phyloP scores from a whole-genome alignment of 2,113 vertebrate genomes.

The Hemibagrus wyckioides region DNA sequence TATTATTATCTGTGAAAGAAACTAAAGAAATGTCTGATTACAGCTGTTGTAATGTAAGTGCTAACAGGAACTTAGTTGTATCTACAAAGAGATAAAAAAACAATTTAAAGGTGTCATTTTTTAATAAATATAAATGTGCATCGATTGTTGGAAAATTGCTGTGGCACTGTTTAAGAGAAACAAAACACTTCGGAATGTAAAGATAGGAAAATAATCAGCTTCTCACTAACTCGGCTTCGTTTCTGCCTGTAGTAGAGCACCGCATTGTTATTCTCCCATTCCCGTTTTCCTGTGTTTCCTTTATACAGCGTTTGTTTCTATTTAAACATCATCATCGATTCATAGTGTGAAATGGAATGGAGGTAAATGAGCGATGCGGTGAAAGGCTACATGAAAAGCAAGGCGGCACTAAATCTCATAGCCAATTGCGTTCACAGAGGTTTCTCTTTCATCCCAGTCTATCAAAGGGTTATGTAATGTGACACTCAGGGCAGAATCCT shows the following conservation, averaged over 20 bases:
- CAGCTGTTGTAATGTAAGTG: neutral
- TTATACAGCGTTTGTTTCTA: neutral
- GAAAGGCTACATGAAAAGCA: slow-evolving; percentile 10
- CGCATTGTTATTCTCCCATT: neutral
- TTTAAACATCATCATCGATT: neutral
- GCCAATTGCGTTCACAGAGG: neutral
- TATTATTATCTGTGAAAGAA: neutral
- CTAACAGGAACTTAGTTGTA: neutral
- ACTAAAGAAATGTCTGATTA: neutral
- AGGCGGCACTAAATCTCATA: slow-evolving; percentile 6
- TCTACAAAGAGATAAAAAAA: neutral
- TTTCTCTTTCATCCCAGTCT: neutral
- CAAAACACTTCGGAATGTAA: neutral
- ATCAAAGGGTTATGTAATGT: slow-evolving; percentile 33
- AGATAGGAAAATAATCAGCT: neutral
- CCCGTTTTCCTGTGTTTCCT: too few species aligned
- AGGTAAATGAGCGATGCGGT: neutral
- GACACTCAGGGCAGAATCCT: slow-evolving; percentile 24
- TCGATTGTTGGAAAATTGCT: neutral
- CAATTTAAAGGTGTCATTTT: neutral
- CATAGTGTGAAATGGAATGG: neutral
- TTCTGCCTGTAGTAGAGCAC: neutral
- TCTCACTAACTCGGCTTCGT: neutral
- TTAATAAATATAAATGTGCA: neutral
- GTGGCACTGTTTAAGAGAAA: neutral